These are phyloP conservation scores for Eupithecia abbreviata DNA, from an alignment of 2,888 invertebrate genomes.

Conservation along the genomic window DNA sequence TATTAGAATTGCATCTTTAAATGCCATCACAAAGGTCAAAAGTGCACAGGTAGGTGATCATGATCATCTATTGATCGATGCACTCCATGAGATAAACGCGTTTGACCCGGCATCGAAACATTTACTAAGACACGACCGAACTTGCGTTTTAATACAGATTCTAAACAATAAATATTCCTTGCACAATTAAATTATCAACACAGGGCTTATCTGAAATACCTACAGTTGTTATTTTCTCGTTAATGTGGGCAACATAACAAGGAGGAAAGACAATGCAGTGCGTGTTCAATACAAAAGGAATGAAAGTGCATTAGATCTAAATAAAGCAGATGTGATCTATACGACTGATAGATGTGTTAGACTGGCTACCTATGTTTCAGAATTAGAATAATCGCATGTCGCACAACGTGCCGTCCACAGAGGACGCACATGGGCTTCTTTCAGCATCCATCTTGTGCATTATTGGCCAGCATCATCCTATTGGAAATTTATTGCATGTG, in stretches of 20 bases:
- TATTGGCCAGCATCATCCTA: conserved; percentile 20
- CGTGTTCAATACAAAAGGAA: conserved; percentile 52
- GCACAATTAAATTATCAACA: conserved; percentile 2
- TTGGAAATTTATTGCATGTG: background rate
- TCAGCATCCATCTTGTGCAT: conserved; percentile 71
- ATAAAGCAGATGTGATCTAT: conserved; percentile 65
- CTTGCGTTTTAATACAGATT: background rate
- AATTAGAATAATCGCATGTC: conserved; percentile 72
- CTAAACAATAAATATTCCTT: background rate
- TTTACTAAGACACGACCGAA: conserved; percentile 12
- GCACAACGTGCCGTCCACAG: conserved; percentile 54
- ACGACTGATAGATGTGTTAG: conserved; percentile 45
- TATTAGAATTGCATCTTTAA: conserved; percentile 31
- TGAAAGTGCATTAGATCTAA: conserved; percentile 66
- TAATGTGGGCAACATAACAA: conserved; percentile 6
- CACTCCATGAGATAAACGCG: conserved; percentile 27
- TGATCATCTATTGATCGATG: conserved; percentile 34
- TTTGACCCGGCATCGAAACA: conserved; percentile 17
- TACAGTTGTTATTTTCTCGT: conserved; percentile 2
- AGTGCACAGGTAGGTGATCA: conserved; percentile 30
- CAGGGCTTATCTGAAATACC: conserved; percentile 1
- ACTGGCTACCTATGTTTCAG: conserved; percentile 59
- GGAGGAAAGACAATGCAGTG: conserved; percentile 17
- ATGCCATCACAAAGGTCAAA: conserved; percentile 38
- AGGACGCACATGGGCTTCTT: conserved; percentile 64